A percentile compares a stretch with the other conserved stretches of the same genome.
phyloP scores from a whole-genome alignment of 1,140 invertebrate genomes.

The Microplitis demolitor region DNA sequence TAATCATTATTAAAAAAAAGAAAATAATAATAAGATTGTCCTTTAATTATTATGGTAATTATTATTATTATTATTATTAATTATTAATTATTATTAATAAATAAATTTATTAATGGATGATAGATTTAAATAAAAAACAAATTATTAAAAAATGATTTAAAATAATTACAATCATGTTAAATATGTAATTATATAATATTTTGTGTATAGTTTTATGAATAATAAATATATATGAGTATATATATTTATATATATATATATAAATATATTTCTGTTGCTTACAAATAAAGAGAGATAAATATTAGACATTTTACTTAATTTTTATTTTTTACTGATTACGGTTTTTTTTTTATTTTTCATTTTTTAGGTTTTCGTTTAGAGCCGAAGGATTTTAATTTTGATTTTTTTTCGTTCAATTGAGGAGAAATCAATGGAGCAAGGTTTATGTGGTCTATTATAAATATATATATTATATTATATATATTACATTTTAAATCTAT shows the following conservation, averaged over 20 bases:
- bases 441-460: conserved; percentile 60
- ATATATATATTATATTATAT: conserved; percentile 36
- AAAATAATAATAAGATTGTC: no score
- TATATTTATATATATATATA: conserved; percentile 49
- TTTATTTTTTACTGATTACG: conserved; percentile 45
- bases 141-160: not conserved
- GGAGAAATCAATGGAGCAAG: conserved; percentile 57
- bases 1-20: conserved; percentile 13
- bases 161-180: conserved; percentile 49
- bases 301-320: conserved; percentile 52
- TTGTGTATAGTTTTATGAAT: conserved; percentile 60
- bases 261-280: conserved; percentile 61
- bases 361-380: not conserved
- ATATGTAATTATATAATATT: conserved; percentile 61
- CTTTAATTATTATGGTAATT: not conserved
- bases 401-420: conserved; percentile 20
- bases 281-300: conserved; percentile 45
- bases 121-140: not conserved
- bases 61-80: conserved; percentile 1
- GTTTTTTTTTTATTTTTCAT: conserved; percentile 14
- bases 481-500: no score
- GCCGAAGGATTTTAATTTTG: conserved; percentile 11
- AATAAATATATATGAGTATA: conserved; percentile 37
- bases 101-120: no score
- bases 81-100: not conserved